phyloP scores from a whole-genome alignment of 1,140 invertebrate genomes.

The Calliphora vicina region DNA sequence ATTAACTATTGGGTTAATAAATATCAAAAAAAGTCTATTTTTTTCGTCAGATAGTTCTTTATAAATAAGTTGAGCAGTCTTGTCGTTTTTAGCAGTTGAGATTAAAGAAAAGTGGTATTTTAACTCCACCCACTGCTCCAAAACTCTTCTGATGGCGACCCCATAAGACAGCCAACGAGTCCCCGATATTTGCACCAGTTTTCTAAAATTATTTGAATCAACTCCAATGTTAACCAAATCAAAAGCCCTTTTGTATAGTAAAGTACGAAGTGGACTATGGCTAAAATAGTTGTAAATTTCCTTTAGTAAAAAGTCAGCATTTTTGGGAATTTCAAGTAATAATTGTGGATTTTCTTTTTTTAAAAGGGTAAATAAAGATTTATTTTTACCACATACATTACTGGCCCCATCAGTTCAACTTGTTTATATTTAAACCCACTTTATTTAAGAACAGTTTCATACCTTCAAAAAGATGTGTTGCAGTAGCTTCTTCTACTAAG shows the following conservation, averaged over 20 bases:
- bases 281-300: slow-evolving; percentile 2
- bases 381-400: background rate
- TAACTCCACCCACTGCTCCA: background rate
- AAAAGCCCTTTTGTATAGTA: background rate
- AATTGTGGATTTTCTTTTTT: background rate
- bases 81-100: background rate
- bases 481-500: background rate
- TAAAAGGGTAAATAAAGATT: background rate
- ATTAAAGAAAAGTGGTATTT: background rate
- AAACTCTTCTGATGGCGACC: background rate
- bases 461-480: background rate
- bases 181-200: background rate
- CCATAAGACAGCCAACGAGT: background rate
- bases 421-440: background rate
- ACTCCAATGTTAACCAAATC: background rate
- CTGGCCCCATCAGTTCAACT: background rate
- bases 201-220: background rate
- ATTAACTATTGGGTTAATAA: no score
- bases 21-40: background rate
- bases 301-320: background rate
- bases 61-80: background rate
- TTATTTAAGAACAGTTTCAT: background rate
- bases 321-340: background rate
- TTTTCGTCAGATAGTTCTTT: background rate
- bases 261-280: background rate